phyloP scores from a whole-genome alignment of 1,140 invertebrate species.

The Mycetomoellerius zeteki region DNA sequence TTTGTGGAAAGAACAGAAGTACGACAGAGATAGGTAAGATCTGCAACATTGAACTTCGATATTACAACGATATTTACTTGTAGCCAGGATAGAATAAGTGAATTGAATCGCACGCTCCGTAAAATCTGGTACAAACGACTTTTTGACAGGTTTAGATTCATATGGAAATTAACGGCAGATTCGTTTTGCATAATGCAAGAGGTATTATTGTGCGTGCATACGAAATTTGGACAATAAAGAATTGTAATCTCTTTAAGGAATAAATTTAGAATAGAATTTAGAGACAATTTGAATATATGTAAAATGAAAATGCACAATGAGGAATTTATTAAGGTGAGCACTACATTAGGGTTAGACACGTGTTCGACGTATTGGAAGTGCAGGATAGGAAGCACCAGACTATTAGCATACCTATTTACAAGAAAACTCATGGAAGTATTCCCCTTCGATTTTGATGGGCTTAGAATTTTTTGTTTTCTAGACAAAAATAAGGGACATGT shows the following conservation, averaged over 20 bases:
- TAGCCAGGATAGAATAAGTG: neutral
- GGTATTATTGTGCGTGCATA: neutral
- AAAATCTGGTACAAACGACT: conserved; percentile 22
- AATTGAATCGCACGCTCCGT: neutral
- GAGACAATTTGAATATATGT: neutral
- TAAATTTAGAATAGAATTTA: neutral
- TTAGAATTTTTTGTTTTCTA: too few relatives aligned
- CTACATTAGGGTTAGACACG: neutral
- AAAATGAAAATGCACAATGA: neutral
- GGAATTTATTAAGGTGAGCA: neutral
- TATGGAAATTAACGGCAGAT: conserved; percentile 34
- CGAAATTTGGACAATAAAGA: conserved; percentile 15
- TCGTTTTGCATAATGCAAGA: conserved; percentile 28
- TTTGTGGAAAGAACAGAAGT: neutral
- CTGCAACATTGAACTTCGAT: neutral
- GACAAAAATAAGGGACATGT: too few relatives aligned
- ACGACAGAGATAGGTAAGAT: neutral
- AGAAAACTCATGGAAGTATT: too few relatives aligned
- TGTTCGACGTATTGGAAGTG: neutral
- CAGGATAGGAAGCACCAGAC: neutral
- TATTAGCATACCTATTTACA: neutral
- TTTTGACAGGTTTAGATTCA: conserved; percentile 28
- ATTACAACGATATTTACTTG: conserved; percentile 8
- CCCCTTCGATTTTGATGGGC: too few relatives aligned
- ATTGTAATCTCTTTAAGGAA: conserved; percentile 5